phyloP scores from a whole-genome alignment of 2,797 vertebrate genomes.

The Pterois miles region DNA sequence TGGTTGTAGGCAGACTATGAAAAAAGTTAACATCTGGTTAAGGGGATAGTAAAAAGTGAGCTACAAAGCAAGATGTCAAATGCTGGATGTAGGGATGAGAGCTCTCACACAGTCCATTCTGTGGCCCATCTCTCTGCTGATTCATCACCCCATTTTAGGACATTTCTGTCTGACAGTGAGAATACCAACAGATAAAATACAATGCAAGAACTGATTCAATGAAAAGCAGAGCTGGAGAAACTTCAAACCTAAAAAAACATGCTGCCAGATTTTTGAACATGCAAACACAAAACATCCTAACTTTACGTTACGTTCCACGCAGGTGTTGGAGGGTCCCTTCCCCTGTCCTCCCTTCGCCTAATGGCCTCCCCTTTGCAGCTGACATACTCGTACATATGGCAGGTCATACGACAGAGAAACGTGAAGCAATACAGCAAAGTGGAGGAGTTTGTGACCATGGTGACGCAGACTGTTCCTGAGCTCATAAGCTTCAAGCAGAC shows the following conservation, averaged over 20 bases:
- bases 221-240: neutral
- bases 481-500: slow-evolving; percentile 84
- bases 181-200: neutral
- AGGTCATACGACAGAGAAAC: slow-evolving; percentile 74
- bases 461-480: slow-evolving; percentile 82
- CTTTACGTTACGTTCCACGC: neutral
- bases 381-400: slow-evolving; percentile 84
- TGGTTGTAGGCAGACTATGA: neutral
- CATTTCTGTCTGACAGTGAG: neutral
- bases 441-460: slow-evolving; percentile 82
- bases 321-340: slow-evolving; percentile 63
- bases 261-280: neutral
- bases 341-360: slow-evolving; percentile 75
- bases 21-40: neutral
- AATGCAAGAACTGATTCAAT: neutral
- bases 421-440: slow-evolving; percentile 82
- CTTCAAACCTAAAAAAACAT: neutral
- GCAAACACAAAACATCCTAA: neutral
- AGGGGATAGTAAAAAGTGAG: neutral
- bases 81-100: neutral
- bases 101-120: neutral
- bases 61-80: neutral
- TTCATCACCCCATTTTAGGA: neutral
- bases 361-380: slow-evolving; percentile 82
- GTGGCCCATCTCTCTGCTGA: neutral